phyloP scores from a whole-genome alignment of 1,140 invertebrate genomes.

The Pachypeltis micranthus region DNA sequence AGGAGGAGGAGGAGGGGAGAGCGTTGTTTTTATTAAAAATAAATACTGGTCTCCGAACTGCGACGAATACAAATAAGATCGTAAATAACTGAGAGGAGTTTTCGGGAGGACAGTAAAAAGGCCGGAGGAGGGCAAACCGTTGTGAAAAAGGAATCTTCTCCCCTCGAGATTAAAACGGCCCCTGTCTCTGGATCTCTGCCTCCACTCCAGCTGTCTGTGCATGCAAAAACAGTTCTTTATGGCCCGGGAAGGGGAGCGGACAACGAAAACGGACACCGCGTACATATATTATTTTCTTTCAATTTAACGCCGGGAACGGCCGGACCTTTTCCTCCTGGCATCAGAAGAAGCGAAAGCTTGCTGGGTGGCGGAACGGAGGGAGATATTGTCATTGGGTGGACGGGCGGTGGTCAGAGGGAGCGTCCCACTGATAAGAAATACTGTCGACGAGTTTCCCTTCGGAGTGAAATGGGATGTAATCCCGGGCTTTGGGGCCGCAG shows the following conservation, averaged over 20 bases:
- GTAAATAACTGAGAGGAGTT: not conserved
- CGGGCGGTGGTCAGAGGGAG: not conserved
- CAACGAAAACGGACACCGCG: conserved; percentile 14
- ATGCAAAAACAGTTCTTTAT: conserved; percentile 13
- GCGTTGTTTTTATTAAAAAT: conserved; percentile 4
- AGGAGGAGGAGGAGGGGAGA: too few species aligned
- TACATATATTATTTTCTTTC: conserved; percentile 17
- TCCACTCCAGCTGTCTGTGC: too few species aligned
- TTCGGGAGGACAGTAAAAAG: too few species aligned
- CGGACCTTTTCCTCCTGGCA: too few species aligned
- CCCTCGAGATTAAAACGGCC: conserved; percentile 14
- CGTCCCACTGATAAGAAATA: not conserved
- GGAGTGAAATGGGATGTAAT: conserved; percentile 12
- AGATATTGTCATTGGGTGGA: too few species aligned
- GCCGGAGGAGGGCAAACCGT: too few species aligned
- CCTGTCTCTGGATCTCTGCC: not conserved
- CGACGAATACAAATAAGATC: not conserved
- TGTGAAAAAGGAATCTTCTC: not conserved
- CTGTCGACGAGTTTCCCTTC: too few species aligned
- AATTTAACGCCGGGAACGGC: conserved; percentile 8
- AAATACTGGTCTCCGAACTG: not conserved
- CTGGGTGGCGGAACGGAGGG: too few species aligned
- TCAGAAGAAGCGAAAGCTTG: too few species aligned
- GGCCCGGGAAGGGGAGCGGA: not conserved
- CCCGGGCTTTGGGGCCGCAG: too few species aligned